Conservation (phyloP, 2,888 invertebrate species). For the Agrypnus murinus region DNA sequence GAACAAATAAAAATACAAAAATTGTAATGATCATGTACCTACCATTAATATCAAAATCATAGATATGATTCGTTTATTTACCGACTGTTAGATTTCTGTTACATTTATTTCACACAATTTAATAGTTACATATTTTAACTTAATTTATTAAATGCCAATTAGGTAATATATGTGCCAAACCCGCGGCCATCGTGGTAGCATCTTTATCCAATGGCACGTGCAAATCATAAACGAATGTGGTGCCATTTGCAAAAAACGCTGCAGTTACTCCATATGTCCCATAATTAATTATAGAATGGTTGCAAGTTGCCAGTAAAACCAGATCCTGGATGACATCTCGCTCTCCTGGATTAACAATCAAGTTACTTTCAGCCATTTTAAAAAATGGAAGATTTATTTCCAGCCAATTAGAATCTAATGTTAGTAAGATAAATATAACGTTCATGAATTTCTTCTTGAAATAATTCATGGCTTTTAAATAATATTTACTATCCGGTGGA, state of each 20-base stretch:
- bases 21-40: too few species aligned
- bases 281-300: too few species aligned
- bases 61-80: too few species aligned
- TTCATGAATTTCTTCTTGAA: constrained; percentile 46
- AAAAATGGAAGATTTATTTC: constrained; percentile 27
- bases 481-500: constrained; percentile 44
- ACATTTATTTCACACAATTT: too few species aligned
- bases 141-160: too few species aligned
- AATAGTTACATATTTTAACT: too few species aligned
- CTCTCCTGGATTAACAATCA: constrained; percentile 42
- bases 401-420: constrained; percentile 46
- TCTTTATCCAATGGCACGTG: constrained; percentile 50
- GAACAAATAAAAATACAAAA: too few species aligned
- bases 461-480: constrained; percentile 50
- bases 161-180: constrained; percentile 37
- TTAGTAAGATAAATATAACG: constrained; percentile 49
- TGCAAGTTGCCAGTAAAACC: constrained; percentile 50
- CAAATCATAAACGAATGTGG: constrained; percentile 52
- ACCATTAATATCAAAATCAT: too few species aligned
- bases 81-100: too few species aligned
- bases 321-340: constrained; percentile 43
- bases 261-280: too few species aligned
- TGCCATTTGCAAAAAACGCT: constrained; percentile 49
- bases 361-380: too few species aligned
- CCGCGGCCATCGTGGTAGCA: constrained; percentile 53